Conservation (phyloP, 2,113 vertebrate genomes). For the Grammomys dolichurus region DNA sequence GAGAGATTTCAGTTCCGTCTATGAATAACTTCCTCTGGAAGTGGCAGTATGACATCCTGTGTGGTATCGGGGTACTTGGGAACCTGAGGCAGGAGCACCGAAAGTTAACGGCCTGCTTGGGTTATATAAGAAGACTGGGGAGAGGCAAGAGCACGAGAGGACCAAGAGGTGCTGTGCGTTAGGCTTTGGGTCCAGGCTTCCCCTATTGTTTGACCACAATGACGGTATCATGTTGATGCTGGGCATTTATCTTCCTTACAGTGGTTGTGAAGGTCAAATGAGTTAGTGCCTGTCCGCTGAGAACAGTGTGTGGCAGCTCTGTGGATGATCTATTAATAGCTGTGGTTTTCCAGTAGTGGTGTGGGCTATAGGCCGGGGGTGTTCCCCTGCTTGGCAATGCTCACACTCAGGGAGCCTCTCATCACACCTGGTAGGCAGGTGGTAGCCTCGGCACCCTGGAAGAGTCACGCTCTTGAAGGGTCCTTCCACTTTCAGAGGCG, state of each 20-base stretch:
- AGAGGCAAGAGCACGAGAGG: neutral
- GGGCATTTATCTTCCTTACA: neutral
- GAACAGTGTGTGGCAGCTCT: neutral
- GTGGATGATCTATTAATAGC: neutral
- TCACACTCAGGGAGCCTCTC: neutral
- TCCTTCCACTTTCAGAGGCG: neutral
- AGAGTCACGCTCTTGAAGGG: neutral
- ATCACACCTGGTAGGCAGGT: neutral
- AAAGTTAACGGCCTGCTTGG: neutral
- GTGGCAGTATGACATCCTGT: neutral
- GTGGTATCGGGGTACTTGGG: neutral
- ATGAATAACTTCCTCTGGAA: conserved; percentile 43
- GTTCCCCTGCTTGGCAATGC: neutral
- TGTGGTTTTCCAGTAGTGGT: neutral
- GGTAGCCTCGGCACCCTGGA: neutral
- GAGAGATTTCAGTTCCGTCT: conserved; percentile 30
- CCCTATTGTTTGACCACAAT: neutral
- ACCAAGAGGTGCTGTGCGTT: neutral
- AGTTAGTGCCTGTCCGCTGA: neutral
- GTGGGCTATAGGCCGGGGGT: neutral
- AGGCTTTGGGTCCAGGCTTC: neutral
- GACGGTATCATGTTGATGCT: neutral
- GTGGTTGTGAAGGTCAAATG: neutral
- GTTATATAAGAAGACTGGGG: neutral
- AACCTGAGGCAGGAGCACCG: neutral